These are phyloP conservation scores for Acleris cristana DNA, from an alignment of 2,888 invertebrate species.

Conservation along the genomic window DNA sequence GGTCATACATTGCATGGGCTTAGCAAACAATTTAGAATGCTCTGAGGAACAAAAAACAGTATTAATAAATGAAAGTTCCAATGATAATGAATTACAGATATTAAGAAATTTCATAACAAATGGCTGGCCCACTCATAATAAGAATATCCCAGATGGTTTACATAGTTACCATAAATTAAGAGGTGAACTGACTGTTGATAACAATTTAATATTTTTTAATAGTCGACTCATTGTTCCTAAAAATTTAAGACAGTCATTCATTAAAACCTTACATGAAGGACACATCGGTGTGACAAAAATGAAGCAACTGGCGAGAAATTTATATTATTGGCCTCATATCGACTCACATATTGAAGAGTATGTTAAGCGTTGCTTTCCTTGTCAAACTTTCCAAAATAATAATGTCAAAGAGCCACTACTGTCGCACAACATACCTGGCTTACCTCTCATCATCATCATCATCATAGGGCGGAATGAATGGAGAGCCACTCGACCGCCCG, in stretches of 20 bases:
- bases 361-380: conserved; percentile 17
- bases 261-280: conserved; percentile 43
- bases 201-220: conserved; percentile 38
- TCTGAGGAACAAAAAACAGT: conserved; percentile 33
- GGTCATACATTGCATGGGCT: too few species aligned
- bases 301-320: too few species aligned
- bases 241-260: conserved; percentile 34
- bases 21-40: conserved; percentile 6
- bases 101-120: conserved; percentile 13
- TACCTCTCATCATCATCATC: too few species aligned
- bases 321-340: too few species aligned
- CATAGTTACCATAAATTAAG: conserved; percentile 37
- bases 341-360: too few species aligned
- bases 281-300: conserved; percentile 46
- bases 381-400: conserved; percentile 43
- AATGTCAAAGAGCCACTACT: conserved; percentile 35
- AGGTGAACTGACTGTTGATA: conserved; percentile 30
- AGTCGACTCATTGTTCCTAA: conserved; percentile 38
- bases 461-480: too few species aligned
- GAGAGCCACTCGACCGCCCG: too few species aligned
- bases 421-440: too few species aligned
- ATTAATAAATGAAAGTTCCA: conserved; percentile 33
- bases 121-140: conserved; percentile 37
- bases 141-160: conserved; percentile 32
- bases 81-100: conserved; percentile 34